Base-by-base conservation (phyloP, 2,888 invertebrate genomes). In the Drosophila algonquin region DNA sequence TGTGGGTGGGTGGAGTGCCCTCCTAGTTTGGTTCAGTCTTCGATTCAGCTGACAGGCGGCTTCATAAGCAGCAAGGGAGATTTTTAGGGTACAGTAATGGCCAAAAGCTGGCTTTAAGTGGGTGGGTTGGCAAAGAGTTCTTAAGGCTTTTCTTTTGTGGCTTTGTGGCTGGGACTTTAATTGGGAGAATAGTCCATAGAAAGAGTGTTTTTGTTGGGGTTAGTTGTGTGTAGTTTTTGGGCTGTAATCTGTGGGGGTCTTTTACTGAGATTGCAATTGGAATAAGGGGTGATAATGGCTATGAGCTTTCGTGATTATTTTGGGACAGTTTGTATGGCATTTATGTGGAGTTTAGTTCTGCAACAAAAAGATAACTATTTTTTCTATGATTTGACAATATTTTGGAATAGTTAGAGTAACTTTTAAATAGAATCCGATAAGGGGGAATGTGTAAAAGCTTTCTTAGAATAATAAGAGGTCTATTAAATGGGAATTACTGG, bases 1-100 rank as follows among this genome's bases (percentile, higher is more conserved):
- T 21, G 21, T n/a, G 2, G 14, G n/a, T 40, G 40, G 6, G 6
- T 14, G n/a, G 40, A n/a, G 40, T 40, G 40, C 2, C 18, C 45
- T 12, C 51, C 40, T 12, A 67, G 70, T 51, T 68, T 68, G 44
- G 32, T 16, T 40, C n/a, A 32, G 69, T 27, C 69, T 24, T 68
- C 44, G 57, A 68, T 56, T 18, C 69, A 56, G 35, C 56, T 35
- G 65, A 50, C 65, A 65, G 65, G 44, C 32, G 52, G 18, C 16
- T 27, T 63, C 32, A 47, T 47, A 10, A 64, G 14, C 62, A 24
- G 27, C 27, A 10, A 16, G 63, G 16, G 7, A 64, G 47, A 30
- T 40, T 10, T 18, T 18, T 10, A 14, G 40, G 63, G 67, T 67
- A 67, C 67, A 70, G 67, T 67, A 70, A 58, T 67, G 32, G 24